Base-by-base conservation (phyloP, 2,113 vertebrate genomes). In the Lepisosteus osseus region DNA sequence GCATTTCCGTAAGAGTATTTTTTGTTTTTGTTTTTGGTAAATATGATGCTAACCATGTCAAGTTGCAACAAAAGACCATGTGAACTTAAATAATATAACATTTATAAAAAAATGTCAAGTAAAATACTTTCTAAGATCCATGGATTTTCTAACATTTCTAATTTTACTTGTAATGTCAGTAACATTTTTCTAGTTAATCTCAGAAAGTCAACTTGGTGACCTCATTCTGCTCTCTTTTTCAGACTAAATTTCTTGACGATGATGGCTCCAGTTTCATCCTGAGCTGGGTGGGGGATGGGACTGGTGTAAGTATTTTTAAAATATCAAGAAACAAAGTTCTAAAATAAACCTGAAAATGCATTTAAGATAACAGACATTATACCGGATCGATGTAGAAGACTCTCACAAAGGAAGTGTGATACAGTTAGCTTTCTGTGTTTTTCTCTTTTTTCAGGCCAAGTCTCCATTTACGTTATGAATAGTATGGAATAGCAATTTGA, bases 221-320 rank as follows among this genome's bases (percentile, higher is more conserved):
- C 15, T 8, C 6, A 9, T 47, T 43, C 13, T 56, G 6, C 7
- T 65, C 71, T 17, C 40, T 15, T 40, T 67, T 64, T 17, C 43
- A 93, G 91, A 92, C 90, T 7, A 86, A 86, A 2, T 93, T 93
- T 76, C 88, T 91, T 68, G 91, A 87, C 9, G 91, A 92, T 69
- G 88, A 92, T 29, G 91, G 90, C 51, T 90, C 89, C 68, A 82
- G 88, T 72, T 89, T 92, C 41, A 89, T 85, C 43, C 86, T 92
- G 73, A 90, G 90, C 3, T 92, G 91, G 90, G 88, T 92, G 59
- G 91, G 91, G 1, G 88, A 91, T 72, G 91, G 84, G 5, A 91
- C 90, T 13, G 91, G 91, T 68, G 91, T 93, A 72, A 91, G 90
- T 70, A 13, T 15, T 6, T 59, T 29, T 29, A 29, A 29, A 29